Percentiles rank a stretch among this genome's conserved stretches.
Evolutionary conservation across 1,140 invertebrate genomes (phyloP).

Genomic region (Bombus cullumanus): DNA sequence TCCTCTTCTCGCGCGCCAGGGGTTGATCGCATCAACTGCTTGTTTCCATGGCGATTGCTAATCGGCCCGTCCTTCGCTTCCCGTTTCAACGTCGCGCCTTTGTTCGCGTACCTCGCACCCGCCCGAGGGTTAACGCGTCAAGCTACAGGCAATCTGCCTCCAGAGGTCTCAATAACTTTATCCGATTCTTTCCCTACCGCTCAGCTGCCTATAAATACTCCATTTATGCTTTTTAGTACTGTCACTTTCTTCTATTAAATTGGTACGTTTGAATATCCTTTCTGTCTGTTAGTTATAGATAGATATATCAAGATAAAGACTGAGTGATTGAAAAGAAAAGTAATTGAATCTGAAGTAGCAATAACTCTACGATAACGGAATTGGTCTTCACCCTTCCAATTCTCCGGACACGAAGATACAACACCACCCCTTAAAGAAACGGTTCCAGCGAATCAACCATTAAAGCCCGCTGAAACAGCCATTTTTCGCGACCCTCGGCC

Average conservation of each 20-base stretch:
- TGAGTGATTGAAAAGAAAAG: too few relatives aligned
- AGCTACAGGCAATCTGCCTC: conserved; percentile 10
- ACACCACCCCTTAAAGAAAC: neutral
- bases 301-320: too few relatives aligned
- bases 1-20: conserved; percentile 75
- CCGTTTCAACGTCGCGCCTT: neutral
- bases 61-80: conserved; percentile 80
- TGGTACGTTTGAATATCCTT: neutral
- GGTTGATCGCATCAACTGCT: conserved; percentile 84
- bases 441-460: conserved; percentile 50
- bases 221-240: neutral
- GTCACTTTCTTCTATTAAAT: neutral
- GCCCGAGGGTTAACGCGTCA: neutral
- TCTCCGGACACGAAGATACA: neutral
- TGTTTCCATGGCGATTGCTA: conserved; percentile 86
- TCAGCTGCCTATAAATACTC: neutral
- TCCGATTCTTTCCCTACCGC: neutral
- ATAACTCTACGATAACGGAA: neutral
- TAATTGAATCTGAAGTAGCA: neutral
- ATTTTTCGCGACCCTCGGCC: conserved; percentile 57
- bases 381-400: neutral
- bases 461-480: conserved; percentile 51
- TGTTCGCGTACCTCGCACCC: neutral
- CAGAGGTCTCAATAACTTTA: neutral
- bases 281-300: neutral